Percentiles rank a stretch among this genome's conserved stretches.
Conservation (phyloP, 2,797 vertebrate genomes). For the Ispidina lecontei region DNA sequence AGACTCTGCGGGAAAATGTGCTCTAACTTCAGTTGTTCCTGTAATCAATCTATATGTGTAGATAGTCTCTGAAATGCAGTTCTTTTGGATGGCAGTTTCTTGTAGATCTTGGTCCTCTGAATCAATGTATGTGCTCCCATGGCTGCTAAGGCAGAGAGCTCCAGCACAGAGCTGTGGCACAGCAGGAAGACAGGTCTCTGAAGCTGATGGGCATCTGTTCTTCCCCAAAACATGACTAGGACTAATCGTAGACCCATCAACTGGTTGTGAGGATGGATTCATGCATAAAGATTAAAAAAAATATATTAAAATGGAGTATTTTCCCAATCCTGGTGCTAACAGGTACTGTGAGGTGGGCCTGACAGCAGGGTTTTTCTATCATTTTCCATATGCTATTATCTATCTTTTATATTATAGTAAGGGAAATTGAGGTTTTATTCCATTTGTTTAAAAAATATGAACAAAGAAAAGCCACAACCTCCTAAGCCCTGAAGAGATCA, state of each 20-base stretch:
- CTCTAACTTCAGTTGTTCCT: not conserved
- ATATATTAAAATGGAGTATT: not conserved
- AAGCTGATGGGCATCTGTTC: not conserved
- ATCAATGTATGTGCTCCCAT: rapidly evolving
- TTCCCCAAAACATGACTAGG: not conserved
- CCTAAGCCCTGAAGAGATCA: not conserved
- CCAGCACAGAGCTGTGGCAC: rapidly evolving
- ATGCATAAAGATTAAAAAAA: no score
- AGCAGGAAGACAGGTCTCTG: not conserved
- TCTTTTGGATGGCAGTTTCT: not conserved
- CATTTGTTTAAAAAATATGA: not conserved
- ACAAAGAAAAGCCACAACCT: not conserved
- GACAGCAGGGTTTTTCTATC: not conserved
- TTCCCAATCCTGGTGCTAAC: not conserved
- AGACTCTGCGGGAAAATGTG: not conserved
- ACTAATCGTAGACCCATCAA: not conserved
- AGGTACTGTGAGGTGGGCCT: not conserved
- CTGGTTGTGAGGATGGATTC: not conserved
- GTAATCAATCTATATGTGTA: rapidly evolving
- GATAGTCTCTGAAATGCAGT: not conserved
- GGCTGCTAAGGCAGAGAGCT: not conserved
- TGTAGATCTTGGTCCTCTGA: not conserved
- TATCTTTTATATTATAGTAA: not conserved
- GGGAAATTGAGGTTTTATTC: not conserved
- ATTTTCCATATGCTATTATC: rapidly evolving